Percentiles rank a stretch among this genome's conserved stretches.
These are phyloP conservation scores for Isotomurus palustris DNA, from an alignment of 2,888 invertebrate genomes.

Conservation along the genomic window DNA sequence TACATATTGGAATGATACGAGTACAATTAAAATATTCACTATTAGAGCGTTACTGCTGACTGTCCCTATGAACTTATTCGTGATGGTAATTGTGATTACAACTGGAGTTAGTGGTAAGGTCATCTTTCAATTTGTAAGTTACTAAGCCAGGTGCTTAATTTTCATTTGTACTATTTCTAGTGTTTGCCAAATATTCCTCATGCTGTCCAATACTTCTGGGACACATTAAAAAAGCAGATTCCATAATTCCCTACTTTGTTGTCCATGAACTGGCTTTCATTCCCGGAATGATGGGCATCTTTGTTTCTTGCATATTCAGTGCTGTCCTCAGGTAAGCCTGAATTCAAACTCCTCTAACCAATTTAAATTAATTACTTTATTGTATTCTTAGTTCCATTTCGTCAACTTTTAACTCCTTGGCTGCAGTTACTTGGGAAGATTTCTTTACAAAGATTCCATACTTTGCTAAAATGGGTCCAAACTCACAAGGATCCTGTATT, in stretches of 20 bases:
- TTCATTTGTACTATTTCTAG: neutral
- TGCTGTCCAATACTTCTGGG: constrained; percentile 40
- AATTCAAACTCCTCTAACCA: neutral
- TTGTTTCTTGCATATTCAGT: constrained; percentile 39
- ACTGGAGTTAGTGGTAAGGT: constrained; percentile 23
- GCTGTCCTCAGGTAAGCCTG: constrained; percentile 38
- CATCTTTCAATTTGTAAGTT: neutral
- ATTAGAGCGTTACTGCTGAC: constrained; percentile 17
- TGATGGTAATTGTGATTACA: constrained; percentile 19
- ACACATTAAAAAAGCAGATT: constrained; percentile 31
- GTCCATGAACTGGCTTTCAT: constrained; percentile 25
- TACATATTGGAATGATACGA: neutral
- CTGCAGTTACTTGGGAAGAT: constrained; percentile 43
- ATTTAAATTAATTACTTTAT: neutral
- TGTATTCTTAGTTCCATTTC: constrained; percentile 30
- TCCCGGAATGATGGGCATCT: constrained; percentile 43
- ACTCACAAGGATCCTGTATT: constrained; percentile 58
- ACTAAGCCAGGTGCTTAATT: neutral
- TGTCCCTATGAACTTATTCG: constrained; percentile 24
- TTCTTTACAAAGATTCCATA: constrained; percentile 54
- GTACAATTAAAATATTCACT: neutral
- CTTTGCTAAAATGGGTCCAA: constrained; percentile 59
- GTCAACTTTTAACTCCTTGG: constrained; percentile 25
- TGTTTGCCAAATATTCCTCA: constrained; percentile 29
- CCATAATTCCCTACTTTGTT: constrained; percentile 42